Percentiles rank a stretch among this genome's conserved stretches.
Evolutionary conservation across 2,113 vertebrate genomes (phyloP).

Genomic region (Fulica atra): DNA sequence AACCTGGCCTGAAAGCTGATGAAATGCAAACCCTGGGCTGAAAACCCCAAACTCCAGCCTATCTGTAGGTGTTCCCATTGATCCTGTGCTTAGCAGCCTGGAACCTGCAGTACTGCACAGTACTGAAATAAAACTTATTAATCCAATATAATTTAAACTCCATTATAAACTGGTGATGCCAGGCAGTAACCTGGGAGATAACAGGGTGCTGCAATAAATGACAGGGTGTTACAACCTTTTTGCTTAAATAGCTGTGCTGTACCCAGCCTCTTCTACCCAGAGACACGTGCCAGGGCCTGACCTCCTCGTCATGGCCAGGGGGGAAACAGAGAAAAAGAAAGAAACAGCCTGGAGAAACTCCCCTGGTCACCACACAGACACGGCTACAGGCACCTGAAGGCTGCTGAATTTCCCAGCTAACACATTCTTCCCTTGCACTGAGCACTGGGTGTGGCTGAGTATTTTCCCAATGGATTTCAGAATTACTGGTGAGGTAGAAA

Average conservation of each 20-base stretch:
- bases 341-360: neutral
- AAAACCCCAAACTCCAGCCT: neutral
- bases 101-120: neutral
- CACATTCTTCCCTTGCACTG: neutral
- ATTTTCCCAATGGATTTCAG: neutral
- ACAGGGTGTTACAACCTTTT: fast-evolving
- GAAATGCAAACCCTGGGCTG: too few species aligned
- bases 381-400: neutral
- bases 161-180: too few species aligned
- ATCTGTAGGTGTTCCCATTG: neutral
- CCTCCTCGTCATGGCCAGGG: neutral
- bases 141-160: too few species aligned
- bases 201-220: neutral
- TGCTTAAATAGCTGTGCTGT: neutral
- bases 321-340: neutral
- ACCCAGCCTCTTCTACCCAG: neutral
- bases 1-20: neutral
- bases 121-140: neutral
- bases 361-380: neutral
- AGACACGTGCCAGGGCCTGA: fast-evolving
- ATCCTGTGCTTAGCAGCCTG: neutral
- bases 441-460: neutral
- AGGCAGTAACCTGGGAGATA: neutral
- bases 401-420: neutral
- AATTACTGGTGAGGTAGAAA: neutral